Conservation (phyloP, 2,888 invertebrate species). For the Clanis bilineata region DNA sequence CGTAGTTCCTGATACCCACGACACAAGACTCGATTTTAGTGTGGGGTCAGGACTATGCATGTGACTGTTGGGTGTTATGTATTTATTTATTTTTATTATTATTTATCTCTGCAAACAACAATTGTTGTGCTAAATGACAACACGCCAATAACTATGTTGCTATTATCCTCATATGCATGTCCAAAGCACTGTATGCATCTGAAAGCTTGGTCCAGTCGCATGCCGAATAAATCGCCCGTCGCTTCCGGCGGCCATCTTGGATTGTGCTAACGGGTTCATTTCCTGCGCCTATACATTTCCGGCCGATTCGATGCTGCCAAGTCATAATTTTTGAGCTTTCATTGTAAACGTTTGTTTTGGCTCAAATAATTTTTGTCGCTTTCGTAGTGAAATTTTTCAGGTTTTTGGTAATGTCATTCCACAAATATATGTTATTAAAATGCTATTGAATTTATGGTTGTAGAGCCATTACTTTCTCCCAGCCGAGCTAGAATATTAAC, state of each 20-base stretch:
- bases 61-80: too few species aligned
- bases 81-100: too few species aligned
- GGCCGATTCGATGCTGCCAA: slow-evolving; percentile 69
- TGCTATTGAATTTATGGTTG: too few species aligned
- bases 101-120: too few species aligned
- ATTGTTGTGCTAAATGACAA: too few species aligned
- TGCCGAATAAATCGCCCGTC: slow-evolving; percentile 63
- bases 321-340: slow-evolving; percentile 62
- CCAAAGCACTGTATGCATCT: not conserved
- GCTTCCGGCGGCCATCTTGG: slow-evolving; percentile 73
- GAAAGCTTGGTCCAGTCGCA: slow-evolving; percentile 15
- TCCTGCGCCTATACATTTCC: slow-evolving; percentile 80
- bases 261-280: slow-evolving; percentile 79
- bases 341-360: slow-evolving; percentile 28
- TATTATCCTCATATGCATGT: not conserved
- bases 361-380: not conserved
- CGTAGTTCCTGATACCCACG: too few species aligned
- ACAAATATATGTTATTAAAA: too few species aligned
- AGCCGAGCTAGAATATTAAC: too few species aligned
- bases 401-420: not conserved
- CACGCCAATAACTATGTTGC: not conserved
- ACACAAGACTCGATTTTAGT: too few species aligned
- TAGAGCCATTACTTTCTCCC: too few species aligned
- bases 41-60: too few species aligned
- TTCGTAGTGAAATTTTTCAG: not conserved